Percentiles rank a stretch among this genome's conserved stretches.
These are phyloP conservation scores for Euzetes globulus DNA, from an alignment of 2,888 invertebrate species.

Conservation along the genomic window DNA sequence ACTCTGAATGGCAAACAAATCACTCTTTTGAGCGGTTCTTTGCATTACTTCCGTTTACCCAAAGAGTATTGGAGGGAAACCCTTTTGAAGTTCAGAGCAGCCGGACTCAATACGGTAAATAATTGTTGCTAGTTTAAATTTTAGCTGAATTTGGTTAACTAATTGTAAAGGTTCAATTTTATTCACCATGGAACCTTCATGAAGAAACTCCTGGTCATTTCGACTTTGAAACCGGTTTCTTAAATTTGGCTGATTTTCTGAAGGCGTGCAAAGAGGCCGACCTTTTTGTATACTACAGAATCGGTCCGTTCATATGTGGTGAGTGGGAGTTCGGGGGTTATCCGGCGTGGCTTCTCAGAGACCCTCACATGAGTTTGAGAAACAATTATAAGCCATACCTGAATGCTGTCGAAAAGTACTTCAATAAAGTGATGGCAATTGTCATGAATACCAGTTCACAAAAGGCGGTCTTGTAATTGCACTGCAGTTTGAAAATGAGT, in stretches of 20 bases:
- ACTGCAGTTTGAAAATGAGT: conserved; percentile 53
- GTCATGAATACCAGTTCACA: conserved; percentile 50
- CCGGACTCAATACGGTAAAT: conserved; percentile 52
- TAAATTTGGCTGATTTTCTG: conserved; percentile 45
- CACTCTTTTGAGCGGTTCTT: conserved; percentile 52
- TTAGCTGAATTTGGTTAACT: neutral
- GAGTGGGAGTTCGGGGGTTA: conserved; percentile 53
- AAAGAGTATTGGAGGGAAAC: conserved; percentile 53
- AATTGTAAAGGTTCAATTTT: conserved; percentile 48
- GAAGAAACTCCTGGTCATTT: conserved; percentile 47
- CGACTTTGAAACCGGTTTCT: conserved; percentile 45
- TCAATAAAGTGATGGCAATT: conserved; percentile 48
- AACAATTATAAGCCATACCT: conserved; percentile 49
- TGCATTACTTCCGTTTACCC: conserved; percentile 54
- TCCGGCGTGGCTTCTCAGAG: conserved; percentile 53
- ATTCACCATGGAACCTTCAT: conserved; percentile 50
- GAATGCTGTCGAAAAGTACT: conserved; percentile 49
- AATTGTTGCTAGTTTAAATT: no score
- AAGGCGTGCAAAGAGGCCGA: conserved; percentile 48
- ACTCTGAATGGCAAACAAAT: conserved; percentile 40
- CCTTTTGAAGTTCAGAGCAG: conserved; percentile 51
- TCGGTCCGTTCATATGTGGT: conserved; percentile 55
- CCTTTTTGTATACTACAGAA: conserved; percentile 51
- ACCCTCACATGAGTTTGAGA: conserved; percentile 52
- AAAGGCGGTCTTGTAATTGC: conserved; percentile 53